Percentiles rank a stretch among this genome's conserved stretches.
Conservation (phyloP, 1,140 invertebrate species). For the Patella vulgata region DNA sequence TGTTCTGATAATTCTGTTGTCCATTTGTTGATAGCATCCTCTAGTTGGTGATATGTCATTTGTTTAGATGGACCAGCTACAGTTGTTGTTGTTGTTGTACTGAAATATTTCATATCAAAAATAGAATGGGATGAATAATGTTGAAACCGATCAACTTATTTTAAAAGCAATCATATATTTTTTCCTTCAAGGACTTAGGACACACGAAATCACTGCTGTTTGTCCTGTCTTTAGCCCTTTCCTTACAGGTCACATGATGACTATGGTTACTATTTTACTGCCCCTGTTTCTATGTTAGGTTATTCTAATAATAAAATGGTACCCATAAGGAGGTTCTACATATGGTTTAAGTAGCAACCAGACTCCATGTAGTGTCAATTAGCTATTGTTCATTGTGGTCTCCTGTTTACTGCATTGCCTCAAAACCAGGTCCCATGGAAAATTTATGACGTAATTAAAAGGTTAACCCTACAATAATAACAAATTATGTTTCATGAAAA, state of each 20-base stretch:
- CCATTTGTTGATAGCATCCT: slow-evolving; percentile 97
- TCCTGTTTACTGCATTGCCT: no score
- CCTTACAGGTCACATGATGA: slow-evolving; percentile 3
- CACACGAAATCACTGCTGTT: neutral
- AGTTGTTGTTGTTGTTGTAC: slow-evolving; percentile 3
- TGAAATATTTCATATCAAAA: slow-evolving; percentile 7
- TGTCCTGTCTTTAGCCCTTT: slow-evolving; percentile 1
- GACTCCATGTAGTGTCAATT: no score
- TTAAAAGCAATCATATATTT: neutral
- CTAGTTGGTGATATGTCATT: slow-evolving; percentile 88
- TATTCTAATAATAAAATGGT: no score
- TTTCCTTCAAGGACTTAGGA: neutral
- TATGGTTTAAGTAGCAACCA: no score
- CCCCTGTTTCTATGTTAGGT: no score
- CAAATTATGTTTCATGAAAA: no score
- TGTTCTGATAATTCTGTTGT: slow-evolving; percentile 92
- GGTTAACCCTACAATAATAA: no score
- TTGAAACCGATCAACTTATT: neutral
- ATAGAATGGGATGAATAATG: neutral
- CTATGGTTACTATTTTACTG: neutral
- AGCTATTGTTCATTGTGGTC: no score
- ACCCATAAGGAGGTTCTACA: no score
- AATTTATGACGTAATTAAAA: no score
- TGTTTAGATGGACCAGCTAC: slow-evolving; percentile 25
- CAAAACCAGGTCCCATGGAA: no score